Evolutionary conservation across 2,797 vertebrate species (phyloP), one percentile per base, ranked within the genome.

Genomic region (Sciaenops ocellatus): DNA sequence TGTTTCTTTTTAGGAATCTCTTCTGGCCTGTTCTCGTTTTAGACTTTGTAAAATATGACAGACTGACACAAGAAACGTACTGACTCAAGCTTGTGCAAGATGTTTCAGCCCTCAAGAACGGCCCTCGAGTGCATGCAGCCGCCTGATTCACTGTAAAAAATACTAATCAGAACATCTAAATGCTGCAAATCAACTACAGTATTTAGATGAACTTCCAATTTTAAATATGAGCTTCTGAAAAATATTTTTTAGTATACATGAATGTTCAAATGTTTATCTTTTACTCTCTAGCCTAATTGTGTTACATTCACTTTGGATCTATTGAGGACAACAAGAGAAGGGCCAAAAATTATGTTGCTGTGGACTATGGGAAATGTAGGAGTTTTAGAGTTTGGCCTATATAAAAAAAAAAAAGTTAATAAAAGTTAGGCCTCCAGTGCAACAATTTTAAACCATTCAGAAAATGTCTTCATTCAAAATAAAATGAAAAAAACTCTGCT

Each of bases 71-170:
- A 8, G 54, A 41, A 54, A 79, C 64, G 68, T 18, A 67, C 52
- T 73, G 44, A 69, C 34, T 73, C 56, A 77, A 61, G 71, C 42
- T 78, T 72, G 62, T 70, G 54, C 34, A 83, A 81, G 55, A 85
- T 48, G 80, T 65, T 81, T 76, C 30, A 65, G 59, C 22, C 17
- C 17, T 5, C n/a, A 16, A 60, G 20, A 63, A 51, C 1, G n/a
- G 17, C 47, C 30, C 42, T 44, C 5, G 34, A 83, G 26, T 41
- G 15, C 20, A 74, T 4, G 24, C 38, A 28, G 50, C 26, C 6
- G 17, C n/a, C 12, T 73, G 47, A 69, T 24, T 22, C 46, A 68
- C 69, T 82, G 69, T 73, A 71, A 79, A 74, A 76, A 70, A 48
- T 9, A 56, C 6, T 47, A 13, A 28, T 46, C n/a, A n/a, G n/a